phyloP scores from a whole-genome alignment of 2,797 vertebrate genomes.

The Sebastes oblongus region DNA sequence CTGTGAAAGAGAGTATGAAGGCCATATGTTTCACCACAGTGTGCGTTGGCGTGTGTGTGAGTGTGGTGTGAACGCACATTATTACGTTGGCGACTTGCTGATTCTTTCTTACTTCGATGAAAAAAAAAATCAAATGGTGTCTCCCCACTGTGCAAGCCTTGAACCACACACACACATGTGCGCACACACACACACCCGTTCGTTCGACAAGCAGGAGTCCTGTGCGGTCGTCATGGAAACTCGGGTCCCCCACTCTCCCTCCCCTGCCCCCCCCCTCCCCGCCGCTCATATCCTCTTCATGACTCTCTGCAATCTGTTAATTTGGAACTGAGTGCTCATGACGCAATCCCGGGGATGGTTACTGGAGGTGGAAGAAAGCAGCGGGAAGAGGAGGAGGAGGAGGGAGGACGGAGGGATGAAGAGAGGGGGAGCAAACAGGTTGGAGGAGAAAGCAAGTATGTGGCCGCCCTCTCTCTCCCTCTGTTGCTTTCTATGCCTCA shows the following conservation, averaged over 20 bases:
- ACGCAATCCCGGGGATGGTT: constrained; percentile 39
- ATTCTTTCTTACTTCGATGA: constrained; percentile 21
- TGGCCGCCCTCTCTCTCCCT: not conserved
- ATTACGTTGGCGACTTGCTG: not conserved
- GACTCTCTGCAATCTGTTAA: constrained; percentile 77
- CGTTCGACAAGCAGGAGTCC: constrained; percentile 67
- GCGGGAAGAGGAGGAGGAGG: not conserved
- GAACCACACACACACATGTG: constrained; percentile 6
- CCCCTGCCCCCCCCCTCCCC: not conserved
- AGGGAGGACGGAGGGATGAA: not conserved
- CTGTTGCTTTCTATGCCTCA: not conserved
- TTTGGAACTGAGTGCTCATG: constrained; percentile 67
- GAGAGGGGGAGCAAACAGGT: constrained; percentile 26
- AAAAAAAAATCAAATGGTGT: constrained; percentile 37
- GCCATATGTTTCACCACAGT: constrained; percentile 49
- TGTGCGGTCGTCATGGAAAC: constrained; percentile 80
- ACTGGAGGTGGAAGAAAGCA: constrained; percentile 36
- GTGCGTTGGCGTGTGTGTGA: constrained; percentile 15
- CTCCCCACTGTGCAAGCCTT: constrained; percentile 52
- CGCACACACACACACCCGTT: not conserved
- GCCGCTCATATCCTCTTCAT: constrained; percentile 54
- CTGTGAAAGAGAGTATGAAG: constrained; percentile 32
- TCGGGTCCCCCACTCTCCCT: not conserved
- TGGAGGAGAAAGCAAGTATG: constrained; percentile 12
- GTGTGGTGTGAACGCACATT: constrained; percentile 1